These are phyloP conservation scores for Neoascia interrupta DNA, from an alignment of 2,888 invertebrate genomes.

Conservation along the genomic window DNA sequence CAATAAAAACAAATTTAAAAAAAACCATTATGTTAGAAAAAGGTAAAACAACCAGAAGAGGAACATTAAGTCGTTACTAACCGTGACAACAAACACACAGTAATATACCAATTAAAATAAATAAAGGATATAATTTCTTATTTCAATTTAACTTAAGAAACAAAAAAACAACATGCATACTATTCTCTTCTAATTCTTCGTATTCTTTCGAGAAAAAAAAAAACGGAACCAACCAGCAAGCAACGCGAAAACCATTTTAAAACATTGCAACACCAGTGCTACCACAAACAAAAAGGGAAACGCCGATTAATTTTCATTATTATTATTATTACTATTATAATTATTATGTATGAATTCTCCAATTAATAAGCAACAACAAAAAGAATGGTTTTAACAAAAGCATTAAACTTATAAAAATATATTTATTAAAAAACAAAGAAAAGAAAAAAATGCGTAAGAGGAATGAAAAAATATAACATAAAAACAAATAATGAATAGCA, in stretches of 20 bases:
- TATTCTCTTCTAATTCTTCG: slow-evolving; percentile 62
- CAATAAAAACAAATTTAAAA: slow-evolving; percentile 43
- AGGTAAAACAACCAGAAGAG: slow-evolving; percentile 18
- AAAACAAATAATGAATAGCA: slow-evolving; percentile 58
- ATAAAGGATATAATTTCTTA: slow-evolving; percentile 42
- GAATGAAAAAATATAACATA: slow-evolving; percentile 19
- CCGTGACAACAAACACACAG: slow-evolving; percentile 48
- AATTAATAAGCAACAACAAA: slow-evolving; percentile 61
- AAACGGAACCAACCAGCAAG: slow-evolving; percentile 27
- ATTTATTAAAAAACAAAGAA: slow-evolving; percentile 56
- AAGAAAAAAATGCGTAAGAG: slow-evolving; percentile 46
- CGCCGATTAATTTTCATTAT: too few species aligned
- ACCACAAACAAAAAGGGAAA: slow-evolving; percentile 29
- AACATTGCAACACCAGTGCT: slow-evolving; percentile 60
- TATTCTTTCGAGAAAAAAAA: slow-evolving; percentile 47
- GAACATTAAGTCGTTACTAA: slow-evolving; percentile 44
- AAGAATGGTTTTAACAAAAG: slow-evolving; percentile 40
- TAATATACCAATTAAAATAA: slow-evolving; percentile 63
- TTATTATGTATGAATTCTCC: slow-evolving; percentile 64
- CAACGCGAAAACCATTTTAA: slow-evolving; percentile 43
- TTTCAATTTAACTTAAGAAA: slow-evolving; percentile 57
- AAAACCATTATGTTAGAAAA: slow-evolving; percentile 38
- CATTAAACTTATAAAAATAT: slow-evolving; percentile 66
- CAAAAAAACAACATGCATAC: slow-evolving; percentile 44
- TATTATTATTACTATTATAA: slow-evolving; percentile 63